These are phyloP conservation scores for Lerema accius DNA, from an alignment of 1,140 invertebrate genomes.

Conservation along the genomic window DNA sequence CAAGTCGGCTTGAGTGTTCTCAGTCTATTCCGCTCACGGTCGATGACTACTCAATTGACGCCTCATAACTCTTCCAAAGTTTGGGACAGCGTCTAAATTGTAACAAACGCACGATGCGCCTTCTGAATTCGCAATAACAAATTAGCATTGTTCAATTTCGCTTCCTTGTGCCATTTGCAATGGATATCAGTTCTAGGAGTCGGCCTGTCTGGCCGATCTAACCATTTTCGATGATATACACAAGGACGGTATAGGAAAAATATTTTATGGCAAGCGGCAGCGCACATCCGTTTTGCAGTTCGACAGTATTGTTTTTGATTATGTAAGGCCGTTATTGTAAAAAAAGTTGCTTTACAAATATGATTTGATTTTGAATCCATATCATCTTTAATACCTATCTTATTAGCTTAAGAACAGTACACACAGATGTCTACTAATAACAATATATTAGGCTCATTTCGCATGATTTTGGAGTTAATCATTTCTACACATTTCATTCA, in stretches of 20 bases:
- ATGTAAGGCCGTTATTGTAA: too few relatives aligned
- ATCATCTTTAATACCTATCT: too few relatives aligned
- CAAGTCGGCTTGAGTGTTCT: conserved; percentile 48
- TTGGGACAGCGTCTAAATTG: conserved; percentile 62
- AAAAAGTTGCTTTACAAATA: too few relatives aligned
- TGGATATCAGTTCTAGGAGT: conserved; percentile 77
- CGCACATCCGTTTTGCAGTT: neutral
- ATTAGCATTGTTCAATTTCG: conserved; percentile 46
- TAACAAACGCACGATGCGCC: conserved; percentile 50
- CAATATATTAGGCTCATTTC: too few relatives aligned
- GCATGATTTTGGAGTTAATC: too few relatives aligned
- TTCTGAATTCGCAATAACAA: conserved; percentile 47
- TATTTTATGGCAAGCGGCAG: neutral
- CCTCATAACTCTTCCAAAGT: conserved; percentile 59
- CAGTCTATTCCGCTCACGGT: conserved; percentile 57
- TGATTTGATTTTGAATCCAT: too few relatives aligned
- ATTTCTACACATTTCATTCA: too few relatives aligned
- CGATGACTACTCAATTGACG: conserved; percentile 57
- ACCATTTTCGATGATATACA: conserved; percentile 40
- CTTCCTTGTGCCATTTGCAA: conserved; percentile 69
- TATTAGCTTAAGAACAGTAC: too few relatives aligned
- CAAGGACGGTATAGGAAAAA: conserved; percentile 37
- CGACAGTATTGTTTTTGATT: conserved; percentile 10
- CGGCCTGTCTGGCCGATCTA: conserved; percentile 51
- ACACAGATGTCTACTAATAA: too few relatives aligned